Conservation (phyloP, 2,113 vertebrate genomes). For the Cyprinodon brontotheroides region DNA sequence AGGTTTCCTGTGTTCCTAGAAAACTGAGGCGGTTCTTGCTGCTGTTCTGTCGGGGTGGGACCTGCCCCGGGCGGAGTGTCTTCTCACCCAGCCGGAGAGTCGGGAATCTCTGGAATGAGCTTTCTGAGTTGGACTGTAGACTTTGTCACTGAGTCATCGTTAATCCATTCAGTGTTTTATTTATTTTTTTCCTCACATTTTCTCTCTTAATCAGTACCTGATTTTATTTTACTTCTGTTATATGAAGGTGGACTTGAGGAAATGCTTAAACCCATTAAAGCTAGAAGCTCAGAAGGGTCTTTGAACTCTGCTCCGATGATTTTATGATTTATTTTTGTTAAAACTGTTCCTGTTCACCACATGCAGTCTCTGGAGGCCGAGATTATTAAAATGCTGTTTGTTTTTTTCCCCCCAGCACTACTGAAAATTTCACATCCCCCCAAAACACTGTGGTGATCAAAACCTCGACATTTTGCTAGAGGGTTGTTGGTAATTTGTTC, state of each 20-base stretch:
- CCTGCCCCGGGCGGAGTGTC: background rate
- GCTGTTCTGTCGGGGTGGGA: too few relatives aligned
- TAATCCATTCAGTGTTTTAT: too few relatives aligned
- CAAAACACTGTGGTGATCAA: too few relatives aligned
- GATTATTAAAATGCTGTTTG: too few relatives aligned
- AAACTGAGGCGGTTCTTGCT: too few relatives aligned
- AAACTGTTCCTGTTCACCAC: background rate
- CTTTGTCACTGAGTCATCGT: background rate
- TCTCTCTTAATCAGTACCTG: too few relatives aligned
- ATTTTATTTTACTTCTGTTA: background rate
- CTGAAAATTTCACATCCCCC: too few relatives aligned
- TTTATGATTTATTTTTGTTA: background rate
- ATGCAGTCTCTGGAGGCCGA: too few relatives aligned
- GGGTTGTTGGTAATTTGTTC: too few relatives aligned
- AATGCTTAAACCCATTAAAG: background rate
- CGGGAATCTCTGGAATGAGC: constrained; percentile 65
- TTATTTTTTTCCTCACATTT: too few relatives aligned
- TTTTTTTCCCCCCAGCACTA: too few relatives aligned
- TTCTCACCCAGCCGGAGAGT: constrained; percentile 4
- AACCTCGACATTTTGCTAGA: too few relatives aligned
- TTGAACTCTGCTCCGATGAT: background rate
- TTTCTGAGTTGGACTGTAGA: background rate
- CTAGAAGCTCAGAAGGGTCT: background rate
- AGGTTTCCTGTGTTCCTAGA: background rate
- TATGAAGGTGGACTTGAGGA: background rate